phyloP scores from a whole-genome alignment of 2,113 vertebrate genomes.

The Myotis yumanensis region DNA sequence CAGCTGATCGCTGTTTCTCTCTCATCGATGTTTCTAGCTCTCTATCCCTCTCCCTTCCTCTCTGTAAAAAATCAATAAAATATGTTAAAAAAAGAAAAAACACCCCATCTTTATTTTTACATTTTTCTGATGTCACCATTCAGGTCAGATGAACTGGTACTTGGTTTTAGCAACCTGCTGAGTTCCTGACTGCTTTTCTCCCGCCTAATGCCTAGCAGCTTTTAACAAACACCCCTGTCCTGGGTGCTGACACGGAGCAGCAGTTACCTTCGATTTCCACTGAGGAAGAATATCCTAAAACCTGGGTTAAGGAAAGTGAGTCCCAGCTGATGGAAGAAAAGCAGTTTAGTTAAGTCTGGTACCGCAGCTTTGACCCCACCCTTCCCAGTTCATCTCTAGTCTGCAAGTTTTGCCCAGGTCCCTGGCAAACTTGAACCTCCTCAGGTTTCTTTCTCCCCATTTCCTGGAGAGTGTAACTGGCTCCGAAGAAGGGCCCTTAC shows the following conservation, averaged over 20 bases:
- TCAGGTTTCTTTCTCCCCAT: conserved; percentile 57
- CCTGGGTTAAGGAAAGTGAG: neutral
- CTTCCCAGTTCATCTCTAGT: conserved; percentile 58
- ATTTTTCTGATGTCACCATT: neutral
- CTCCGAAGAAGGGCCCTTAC: neutral
- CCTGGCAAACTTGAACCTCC: conserved; percentile 19
- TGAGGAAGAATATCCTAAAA: neutral
- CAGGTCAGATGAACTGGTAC: neutral
- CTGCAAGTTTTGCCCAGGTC: conserved; percentile 50
- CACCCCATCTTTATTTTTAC: neutral
- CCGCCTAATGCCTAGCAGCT: neutral
- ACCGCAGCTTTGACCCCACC: conserved; percentile 44
- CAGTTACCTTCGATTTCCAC: neutral
- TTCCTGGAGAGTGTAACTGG: conserved; percentile 63
- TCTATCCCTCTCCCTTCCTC: too few relatives aligned
- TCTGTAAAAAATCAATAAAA: too few relatives aligned
- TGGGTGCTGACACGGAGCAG: conserved; percentile 55
- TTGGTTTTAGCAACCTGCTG: neutral
- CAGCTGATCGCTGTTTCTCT: too few relatives aligned
- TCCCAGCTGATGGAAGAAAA: neutral
- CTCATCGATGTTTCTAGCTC: too few relatives aligned
- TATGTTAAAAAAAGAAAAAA: too few relatives aligned
- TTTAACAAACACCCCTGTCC: conserved; percentile 48
- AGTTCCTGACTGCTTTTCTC: neutral
- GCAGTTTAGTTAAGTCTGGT: neutral